phyloP scores from a whole-genome alignment of 2,113 vertebrate genomes.

The Plecotus auritus region DNA sequence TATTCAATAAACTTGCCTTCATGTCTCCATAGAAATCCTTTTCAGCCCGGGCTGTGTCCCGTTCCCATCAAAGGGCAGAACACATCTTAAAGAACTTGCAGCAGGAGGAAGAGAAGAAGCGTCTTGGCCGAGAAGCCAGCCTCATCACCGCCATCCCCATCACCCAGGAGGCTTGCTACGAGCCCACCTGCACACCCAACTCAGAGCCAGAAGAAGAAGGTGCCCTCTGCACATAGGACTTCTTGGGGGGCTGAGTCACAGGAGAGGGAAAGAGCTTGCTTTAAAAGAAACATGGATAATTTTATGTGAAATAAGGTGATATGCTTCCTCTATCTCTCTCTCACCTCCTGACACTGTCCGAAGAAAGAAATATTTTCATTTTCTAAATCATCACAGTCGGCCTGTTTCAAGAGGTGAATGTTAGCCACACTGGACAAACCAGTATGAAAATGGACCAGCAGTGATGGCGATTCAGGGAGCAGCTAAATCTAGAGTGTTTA shows the following conservation, averaged over 20 bases:
- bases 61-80: conserved; percentile 97
- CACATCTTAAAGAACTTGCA: conserved; percentile 99
- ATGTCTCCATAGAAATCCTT: conserved; percentile 91
- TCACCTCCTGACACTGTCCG: not conserved
- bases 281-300: not conserved
- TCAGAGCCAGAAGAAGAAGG: conserved; percentile 99
- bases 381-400: not conserved
- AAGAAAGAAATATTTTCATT: not conserved
- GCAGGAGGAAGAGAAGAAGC: conserved; percentile 97
- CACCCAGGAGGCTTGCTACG: conserved; percentile 97
- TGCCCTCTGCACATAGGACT: conserved; percentile 72
- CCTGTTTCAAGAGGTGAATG: not conserved
- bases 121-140: conserved; percentile 95
- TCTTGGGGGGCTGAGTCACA: not conserved
- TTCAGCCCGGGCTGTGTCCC: conserved; percentile 95
- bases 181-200: conserved; percentile 94
- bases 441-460: not conserved
- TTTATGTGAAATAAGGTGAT: not conserved
- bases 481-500: not conserved
- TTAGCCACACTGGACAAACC: not conserved
- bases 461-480: not conserved
- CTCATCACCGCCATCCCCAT: conserved; percentile 97
- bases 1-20: not conserved
- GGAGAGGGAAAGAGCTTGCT: not conserved
- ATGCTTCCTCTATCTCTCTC: not conserved